These are phyloP conservation scores for Anableps anableps DNA, from an alignment of 2,797 vertebrate species.

Conservation along the genomic window DNA sequence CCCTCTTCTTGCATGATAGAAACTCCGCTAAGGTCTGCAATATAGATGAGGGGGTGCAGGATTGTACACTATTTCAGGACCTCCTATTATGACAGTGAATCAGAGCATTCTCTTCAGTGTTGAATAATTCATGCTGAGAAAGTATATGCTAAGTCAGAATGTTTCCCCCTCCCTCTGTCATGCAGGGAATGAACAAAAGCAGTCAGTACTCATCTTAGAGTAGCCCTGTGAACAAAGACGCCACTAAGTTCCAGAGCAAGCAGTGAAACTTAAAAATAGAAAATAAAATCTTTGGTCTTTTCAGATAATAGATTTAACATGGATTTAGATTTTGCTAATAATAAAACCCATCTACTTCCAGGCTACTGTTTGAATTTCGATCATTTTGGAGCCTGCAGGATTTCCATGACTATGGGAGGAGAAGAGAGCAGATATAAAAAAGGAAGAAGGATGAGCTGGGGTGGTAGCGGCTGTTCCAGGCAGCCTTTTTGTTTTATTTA, in stretches of 20 bases:
- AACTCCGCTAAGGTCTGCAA: constrained; percentile 64
- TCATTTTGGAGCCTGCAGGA: constrained; percentile 29
- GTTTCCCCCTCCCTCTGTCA: constrained; percentile 43
- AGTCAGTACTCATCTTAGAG: constrained; percentile 35
- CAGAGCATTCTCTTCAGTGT: constrained; percentile 63
- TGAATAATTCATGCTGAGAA: constrained; percentile 76
- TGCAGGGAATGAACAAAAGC: constrained; percentile 44
- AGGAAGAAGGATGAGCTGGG: constrained; percentile 38
- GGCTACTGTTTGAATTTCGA: constrained; percentile 40
- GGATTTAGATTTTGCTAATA: constrained; percentile 25
- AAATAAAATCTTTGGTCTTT: constrained; percentile 55
- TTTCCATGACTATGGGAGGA: constrained; percentile 55
- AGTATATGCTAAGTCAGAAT: constrained; percentile 76
- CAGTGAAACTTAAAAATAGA: constrained; percentile 21
- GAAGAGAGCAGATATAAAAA: constrained; percentile 16
- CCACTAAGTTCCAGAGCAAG: constrained; percentile 32
- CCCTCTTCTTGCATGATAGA: constrained; percentile 61
- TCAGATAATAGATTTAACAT: constrained; percentile 39
- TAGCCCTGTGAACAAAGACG: constrained; percentile 20
- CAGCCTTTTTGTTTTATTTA: constrained; percentile 58
- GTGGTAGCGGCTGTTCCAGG: constrained; percentile 37
- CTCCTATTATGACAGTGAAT: constrained; percentile 75
- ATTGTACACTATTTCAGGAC: constrained; percentile 66
- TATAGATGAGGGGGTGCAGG: constrained; percentile 68
- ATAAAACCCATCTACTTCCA: constrained; percentile 19